Conservation (phyloP, 2,888 invertebrate genomes). For the Villa cingulata region DNA sequence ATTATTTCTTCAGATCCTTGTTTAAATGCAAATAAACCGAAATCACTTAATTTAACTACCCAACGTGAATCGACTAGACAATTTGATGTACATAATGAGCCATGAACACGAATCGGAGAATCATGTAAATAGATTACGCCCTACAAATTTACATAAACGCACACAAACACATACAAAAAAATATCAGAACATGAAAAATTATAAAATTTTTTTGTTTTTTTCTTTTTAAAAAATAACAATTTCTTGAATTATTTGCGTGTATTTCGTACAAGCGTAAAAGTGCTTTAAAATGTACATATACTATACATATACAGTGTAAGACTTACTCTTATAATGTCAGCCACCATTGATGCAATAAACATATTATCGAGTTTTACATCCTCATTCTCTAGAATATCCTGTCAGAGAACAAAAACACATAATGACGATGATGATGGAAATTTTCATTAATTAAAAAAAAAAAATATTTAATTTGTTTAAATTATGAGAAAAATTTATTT, state of each 20-base stretch:
- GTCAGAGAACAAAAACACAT: background rate
- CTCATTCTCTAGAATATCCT: constrained; percentile 89
- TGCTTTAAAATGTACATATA: too few species aligned
- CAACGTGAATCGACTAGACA: constrained; percentile 89
- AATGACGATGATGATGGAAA: constrained; percentile 11
- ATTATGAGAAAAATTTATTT: too few species aligned
- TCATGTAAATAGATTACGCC: constrained; percentile 86
- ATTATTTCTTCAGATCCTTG: constrained; percentile 53
- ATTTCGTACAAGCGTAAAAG: too few species aligned
- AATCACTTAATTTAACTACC: constrained; percentile 88
- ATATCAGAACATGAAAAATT: too few species aligned
- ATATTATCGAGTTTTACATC: constrained; percentile 92
- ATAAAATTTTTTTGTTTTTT: too few species aligned
- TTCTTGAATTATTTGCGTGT: too few species aligned
- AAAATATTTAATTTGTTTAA: background rate
- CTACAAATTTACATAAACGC: constrained; percentile 35
- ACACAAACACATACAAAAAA: too few species aligned
- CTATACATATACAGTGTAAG: too few species aligned
- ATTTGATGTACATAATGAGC: constrained; percentile 77
- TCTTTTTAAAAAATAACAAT: too few species aligned
- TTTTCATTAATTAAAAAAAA: constrained; percentile 14
- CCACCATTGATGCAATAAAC: constrained; percentile 90
- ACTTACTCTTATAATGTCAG: constrained; percentile 84
- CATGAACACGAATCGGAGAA: constrained; percentile 73
- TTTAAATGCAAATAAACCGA: constrained; percentile 78